Percentiles rank a stretch among this genome's conserved stretches.
phyloP scores from a whole-genome alignment of 2,888 invertebrate genomes.

The Andrena hattorfiana region DNA sequence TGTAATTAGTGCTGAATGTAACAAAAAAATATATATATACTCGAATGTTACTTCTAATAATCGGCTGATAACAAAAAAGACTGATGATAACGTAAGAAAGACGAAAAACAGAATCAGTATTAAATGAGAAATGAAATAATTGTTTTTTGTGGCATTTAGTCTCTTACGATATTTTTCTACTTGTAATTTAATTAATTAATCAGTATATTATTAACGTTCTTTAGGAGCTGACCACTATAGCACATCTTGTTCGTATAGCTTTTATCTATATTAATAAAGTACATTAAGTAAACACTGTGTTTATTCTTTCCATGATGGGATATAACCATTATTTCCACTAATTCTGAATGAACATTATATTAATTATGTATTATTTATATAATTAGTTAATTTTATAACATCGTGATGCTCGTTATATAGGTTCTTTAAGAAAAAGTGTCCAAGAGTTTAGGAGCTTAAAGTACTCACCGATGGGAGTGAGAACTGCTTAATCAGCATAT shows the following conservation, averaged over 20 bases:
- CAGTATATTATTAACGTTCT: constrained; percentile 68
- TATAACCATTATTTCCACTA: constrained; percentile 5
- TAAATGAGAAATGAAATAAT: constrained; percentile 50
- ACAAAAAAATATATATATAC: constrained; percentile 12
- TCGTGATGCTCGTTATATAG: no score
- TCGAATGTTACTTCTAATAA: constrained; percentile 33
- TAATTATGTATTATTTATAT: not conserved
- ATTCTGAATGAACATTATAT: not conserved
- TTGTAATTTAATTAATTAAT: constrained; percentile 49
- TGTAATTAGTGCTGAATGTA: constrained; percentile 3
- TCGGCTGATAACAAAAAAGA: constrained; percentile 48
- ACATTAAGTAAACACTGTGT: constrained; percentile 55
- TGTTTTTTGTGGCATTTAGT: constrained; percentile 43
- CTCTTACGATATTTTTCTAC: constrained; percentile 54
- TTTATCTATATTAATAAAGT: constrained; percentile 80
- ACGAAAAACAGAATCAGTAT: constrained; percentile 43
- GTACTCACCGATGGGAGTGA: no score
- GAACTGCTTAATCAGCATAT: no score
- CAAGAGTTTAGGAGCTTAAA: no score
- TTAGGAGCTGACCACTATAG: constrained; percentile 81
- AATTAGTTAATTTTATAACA: no score
- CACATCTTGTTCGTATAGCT: constrained; percentile 82
- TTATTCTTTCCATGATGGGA: not conserved
- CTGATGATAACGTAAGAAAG: constrained; percentile 41
- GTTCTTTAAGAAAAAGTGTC: no score